These are phyloP conservation scores for Mesitornis unicolor DNA, from an alignment of 2,113 vertebrate species.

Conservation along the genomic window DNA sequence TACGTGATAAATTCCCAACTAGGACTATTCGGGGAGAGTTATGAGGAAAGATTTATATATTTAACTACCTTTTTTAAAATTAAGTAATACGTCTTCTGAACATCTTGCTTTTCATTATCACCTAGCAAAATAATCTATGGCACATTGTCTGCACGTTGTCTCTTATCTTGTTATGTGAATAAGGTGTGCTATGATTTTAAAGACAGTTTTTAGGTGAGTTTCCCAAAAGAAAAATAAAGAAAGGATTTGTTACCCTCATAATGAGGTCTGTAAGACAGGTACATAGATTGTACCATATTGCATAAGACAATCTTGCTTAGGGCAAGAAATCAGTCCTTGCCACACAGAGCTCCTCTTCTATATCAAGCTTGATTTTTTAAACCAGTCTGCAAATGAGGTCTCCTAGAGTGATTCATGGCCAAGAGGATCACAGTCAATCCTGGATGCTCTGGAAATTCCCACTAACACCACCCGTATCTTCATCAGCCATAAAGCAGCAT, in stretches of 20 bases:
- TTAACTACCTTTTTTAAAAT: background rate
- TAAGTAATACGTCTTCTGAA: constrained; percentile 42
- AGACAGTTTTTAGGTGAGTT: background rate
- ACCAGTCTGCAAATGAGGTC: background rate
- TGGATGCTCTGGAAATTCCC: background rate
- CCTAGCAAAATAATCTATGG: constrained; percentile 20
- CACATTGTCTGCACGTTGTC: background rate
- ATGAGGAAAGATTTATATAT: constrained; percentile 3
- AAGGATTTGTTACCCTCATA: background rate
- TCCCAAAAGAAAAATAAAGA: background rate
- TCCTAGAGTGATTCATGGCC: background rate
- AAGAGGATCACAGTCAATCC: background rate
- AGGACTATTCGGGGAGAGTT: background rate
- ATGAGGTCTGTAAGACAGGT: background rate
- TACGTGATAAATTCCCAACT: background rate
- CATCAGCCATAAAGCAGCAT: background rate
- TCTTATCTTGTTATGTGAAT: background rate
- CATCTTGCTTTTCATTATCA: constrained; percentile 27
- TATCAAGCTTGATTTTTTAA: background rate
- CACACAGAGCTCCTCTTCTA: background rate
- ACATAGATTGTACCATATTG: background rate
- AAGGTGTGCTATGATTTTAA: background rate
- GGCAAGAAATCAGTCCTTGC: background rate
- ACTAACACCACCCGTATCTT: background rate
- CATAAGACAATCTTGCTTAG: background rate